Percentiles rank a stretch among this genome's conserved stretches.
These are phyloP conservation scores for Podarcis siculus DNA, from an alignment of 2,797 vertebrate species.

Conservation along the genomic window DNA sequence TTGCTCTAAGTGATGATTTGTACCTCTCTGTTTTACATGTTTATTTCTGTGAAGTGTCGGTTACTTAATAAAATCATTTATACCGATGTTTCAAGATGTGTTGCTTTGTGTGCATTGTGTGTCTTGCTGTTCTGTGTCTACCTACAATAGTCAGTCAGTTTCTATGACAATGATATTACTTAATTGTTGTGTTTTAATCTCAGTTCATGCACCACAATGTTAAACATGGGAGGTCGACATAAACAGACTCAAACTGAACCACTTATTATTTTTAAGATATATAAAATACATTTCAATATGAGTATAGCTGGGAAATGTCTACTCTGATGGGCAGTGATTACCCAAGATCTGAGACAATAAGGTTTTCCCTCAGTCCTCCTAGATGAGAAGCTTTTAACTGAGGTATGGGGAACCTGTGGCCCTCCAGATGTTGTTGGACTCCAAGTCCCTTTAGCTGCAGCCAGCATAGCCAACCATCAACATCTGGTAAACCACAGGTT, in stretches of 20 bases:
- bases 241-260: background rate
- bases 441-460: background rate
- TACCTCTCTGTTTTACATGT: no score
- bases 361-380: no score
- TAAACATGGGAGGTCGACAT: background rate
- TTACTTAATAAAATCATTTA: no score
- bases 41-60: no score
- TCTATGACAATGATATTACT: background rate
- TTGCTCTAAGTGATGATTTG: no score
- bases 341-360: background rate
- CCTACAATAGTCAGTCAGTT: background rate
- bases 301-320: background rate
- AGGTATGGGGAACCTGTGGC: background rate
- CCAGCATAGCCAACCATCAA: background rate
- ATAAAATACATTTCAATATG: background rate
- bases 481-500: background rate
- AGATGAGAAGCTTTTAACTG: background rate
- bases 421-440: background rate
- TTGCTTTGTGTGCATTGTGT: background rate
- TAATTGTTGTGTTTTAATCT: background rate
- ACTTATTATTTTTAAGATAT: background rate
- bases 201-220: background rate
- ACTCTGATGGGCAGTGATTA: background rate
- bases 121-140: background rate
- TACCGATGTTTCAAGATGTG: background rate